Conservation (phyloP, 2,797 vertebrate species). For the Ptychadena robeensis region DNA sequence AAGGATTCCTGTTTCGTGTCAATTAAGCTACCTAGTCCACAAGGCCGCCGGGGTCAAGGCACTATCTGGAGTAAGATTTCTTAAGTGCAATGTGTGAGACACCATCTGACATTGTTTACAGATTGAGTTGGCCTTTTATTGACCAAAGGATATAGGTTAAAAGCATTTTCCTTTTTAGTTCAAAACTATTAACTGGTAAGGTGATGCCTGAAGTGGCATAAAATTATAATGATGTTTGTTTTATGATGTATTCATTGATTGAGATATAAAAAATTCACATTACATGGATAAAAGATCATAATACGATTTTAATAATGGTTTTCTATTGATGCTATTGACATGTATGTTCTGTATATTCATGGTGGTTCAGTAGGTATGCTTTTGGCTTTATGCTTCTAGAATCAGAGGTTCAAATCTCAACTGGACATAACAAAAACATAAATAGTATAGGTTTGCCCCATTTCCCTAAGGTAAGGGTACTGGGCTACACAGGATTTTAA, state of each 20-base stretch:
- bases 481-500: no score
- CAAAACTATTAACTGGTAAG: conserved; percentile 80
- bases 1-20: conserved; percentile 77
- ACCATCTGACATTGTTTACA: conserved; percentile 84
- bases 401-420: no score
- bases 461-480: no score
- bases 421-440: no score
- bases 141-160: conserved; percentile 81
- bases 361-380: no score
- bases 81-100: conserved; percentile 85
- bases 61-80: conserved; percentile 79
- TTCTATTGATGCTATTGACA: no score
- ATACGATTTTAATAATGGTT: no score
- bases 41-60: conserved; percentile 78
- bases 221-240: conserved; percentile 9
- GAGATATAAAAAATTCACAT: background rate
- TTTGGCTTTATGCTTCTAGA: no score
- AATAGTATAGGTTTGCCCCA: no score
- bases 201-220: conserved; percentile 78
- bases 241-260: background rate
- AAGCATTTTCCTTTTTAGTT: conserved; percentile 76
- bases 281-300: no score
- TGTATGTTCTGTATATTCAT: no score
- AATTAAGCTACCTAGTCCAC: conserved; percentile 70
- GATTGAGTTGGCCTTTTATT: conserved; percentile 75